Evolutionary conservation across 2,113 vertebrate species (phyloP).

Genomic region (Mesoclemmys tuberculata): DNA sequence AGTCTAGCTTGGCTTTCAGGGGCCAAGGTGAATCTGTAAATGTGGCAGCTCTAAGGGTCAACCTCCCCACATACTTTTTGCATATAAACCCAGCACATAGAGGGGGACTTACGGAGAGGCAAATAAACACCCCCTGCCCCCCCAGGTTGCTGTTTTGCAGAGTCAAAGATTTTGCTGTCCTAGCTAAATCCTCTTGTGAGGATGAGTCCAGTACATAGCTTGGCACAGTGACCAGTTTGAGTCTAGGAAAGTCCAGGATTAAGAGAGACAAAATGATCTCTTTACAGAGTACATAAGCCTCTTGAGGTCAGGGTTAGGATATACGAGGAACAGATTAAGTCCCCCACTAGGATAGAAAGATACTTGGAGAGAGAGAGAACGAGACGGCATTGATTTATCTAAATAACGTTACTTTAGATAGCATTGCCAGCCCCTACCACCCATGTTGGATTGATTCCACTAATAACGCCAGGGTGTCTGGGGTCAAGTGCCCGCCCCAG

Average conservation of each 20-base stretch:
- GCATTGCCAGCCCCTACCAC: neutral
- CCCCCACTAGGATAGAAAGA: neutral
- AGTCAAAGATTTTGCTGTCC: rapidly evolving
- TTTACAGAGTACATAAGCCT: slow-evolving; percentile 15
- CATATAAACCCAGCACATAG: too few species aligned
- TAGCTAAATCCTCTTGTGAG: rapidly evolving
- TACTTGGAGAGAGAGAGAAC: neutral
- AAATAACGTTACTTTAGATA: neutral
- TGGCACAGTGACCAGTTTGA: neutral
- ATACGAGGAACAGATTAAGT: neutral
- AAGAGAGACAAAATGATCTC: slow-evolving; percentile 5
- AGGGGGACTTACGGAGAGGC: rapidly evolving
- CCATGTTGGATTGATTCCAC: neutral
- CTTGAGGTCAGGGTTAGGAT: neutral
- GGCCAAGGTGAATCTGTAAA: neutral
- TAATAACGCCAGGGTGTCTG: rapidly evolving
- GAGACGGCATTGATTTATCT: neutral
- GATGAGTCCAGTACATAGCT: rapidly evolving
- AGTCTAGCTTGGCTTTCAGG: neutral
- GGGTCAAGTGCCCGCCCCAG: neutral
- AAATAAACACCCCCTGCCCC: rapidly evolving
- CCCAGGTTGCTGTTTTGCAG: rapidly evolving
- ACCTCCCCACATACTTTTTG: too few species aligned
- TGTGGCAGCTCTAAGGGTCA: neutral
- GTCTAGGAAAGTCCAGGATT: neutral